Conservation (phyloP, 2,113 vertebrate species). For the Neopipo cinnamomea region DNA sequence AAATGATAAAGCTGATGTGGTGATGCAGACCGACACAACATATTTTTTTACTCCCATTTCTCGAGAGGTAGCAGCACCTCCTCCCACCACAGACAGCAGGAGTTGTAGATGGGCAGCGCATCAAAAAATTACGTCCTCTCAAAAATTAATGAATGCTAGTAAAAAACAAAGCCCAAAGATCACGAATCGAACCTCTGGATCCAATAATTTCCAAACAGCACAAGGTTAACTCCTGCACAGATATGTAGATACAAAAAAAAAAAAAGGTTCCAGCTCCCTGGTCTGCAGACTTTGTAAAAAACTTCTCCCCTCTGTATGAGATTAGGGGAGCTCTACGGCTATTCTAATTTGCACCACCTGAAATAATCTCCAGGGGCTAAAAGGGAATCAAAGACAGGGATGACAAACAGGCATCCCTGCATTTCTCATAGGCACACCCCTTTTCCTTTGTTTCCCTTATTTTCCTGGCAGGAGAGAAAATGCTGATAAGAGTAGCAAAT, state of each 20-base stretch:
- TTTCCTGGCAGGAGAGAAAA: neutral
- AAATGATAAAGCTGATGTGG: neutral
- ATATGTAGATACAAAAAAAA: neutral
- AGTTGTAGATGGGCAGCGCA: neutral
- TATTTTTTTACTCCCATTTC: neutral
- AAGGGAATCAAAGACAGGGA: neutral
- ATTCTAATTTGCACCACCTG: neutral
- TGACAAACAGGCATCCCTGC: neutral
- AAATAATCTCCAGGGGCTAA: neutral
- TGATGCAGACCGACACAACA: neutral
- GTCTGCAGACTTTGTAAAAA: neutral
- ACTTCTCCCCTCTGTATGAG: neutral
- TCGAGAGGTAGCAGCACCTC: neutral
- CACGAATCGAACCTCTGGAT: neutral
- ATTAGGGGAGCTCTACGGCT: neutral
- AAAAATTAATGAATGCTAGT: neutral
- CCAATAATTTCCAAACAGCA: neutral
- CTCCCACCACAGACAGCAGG: neutral
- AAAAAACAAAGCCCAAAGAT: neutral
- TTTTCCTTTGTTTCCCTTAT: neutral
- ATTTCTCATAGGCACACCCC: neutral
- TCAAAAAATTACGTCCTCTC: neutral
- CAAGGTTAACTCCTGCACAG: neutral
- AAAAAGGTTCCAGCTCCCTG: neutral
- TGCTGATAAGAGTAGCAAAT: neutral